Evolutionary conservation across 1,140 invertebrate genomes (phyloP).

Genomic region (Meteorus sp.): DNA sequence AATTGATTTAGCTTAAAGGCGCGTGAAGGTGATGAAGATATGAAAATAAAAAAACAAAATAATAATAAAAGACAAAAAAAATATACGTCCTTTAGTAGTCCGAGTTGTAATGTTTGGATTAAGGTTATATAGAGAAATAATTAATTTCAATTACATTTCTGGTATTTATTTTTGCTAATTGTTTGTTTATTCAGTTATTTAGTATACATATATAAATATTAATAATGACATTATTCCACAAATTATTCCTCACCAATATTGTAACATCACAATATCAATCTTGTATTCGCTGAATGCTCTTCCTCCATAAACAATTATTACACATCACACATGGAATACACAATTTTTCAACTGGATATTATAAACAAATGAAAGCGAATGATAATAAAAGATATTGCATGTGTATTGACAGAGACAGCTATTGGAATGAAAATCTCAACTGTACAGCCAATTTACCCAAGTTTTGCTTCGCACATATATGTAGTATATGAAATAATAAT

Average conservation of each 20-base stretch:
- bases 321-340: too few species aligned
- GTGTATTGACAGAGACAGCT: constrained; percentile 14
- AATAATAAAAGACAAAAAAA: too few species aligned
- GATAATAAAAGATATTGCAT: constrained; percentile 6
- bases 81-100: constrained; percentile 38
- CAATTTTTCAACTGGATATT: background rate
- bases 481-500: constrained; percentile 8
- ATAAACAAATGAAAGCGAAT: background rate
- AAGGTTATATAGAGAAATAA: constrained; percentile 11
- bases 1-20: constrained; percentile 33
- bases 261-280: too few species aligned
- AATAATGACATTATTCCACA: too few species aligned
- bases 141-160: background rate
- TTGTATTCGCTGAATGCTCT: too few species aligned
- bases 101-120: constrained; percentile 13
- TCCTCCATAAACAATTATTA: too few species aligned
- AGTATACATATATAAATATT: too few species aligned
- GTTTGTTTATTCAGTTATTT: too few species aligned
- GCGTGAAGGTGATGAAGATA: constrained; percentile 19
- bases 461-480: constrained; percentile 19
- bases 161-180: constrained; percentile 5
- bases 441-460: constrained; percentile 17
- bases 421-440: constrained; percentile 18
- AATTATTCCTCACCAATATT: too few species aligned
- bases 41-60: constrained; percentile 18